Evolutionary conservation across 1,140 invertebrate species (phyloP).

Genomic region (Gyrodactylus salaris): DNA sequence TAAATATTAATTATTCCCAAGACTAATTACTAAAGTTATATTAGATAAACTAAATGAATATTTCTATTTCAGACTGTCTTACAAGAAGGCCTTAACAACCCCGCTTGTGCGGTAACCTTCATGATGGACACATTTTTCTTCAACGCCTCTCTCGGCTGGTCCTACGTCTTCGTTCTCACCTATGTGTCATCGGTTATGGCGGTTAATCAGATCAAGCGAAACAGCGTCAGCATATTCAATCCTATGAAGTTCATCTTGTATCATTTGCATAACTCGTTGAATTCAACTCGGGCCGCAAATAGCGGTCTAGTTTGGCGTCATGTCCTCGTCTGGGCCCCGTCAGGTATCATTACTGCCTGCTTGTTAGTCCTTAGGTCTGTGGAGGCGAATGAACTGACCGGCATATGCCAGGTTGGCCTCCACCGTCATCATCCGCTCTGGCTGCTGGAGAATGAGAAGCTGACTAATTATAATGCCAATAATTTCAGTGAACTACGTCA

Average conservation of each 20-base stretch:
- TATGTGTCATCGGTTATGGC: neutral
- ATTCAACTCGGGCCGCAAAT: neutral
- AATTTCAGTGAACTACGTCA: too few relatives aligned
- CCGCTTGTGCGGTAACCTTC: neutral
- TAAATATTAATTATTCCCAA: too few relatives aligned
- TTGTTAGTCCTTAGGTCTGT: neutral
- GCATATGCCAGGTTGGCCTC: neutral
- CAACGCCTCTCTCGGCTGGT: neutral
- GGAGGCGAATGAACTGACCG: neutral
- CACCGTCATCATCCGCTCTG: neutral
- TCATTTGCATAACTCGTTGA: neutral
- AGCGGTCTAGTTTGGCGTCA: neutral
- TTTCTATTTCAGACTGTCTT: neutral
- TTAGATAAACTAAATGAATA: neutral
- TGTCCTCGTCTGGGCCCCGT: neutral
- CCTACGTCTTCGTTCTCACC: neutral
- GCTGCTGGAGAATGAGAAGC: too few relatives aligned
- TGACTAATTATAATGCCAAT: too few relatives aligned
- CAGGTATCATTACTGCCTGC: neutral
- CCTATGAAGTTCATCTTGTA: neutral
- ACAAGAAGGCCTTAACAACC: neutral
- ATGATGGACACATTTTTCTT: neutral
- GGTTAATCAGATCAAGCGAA: neutral
- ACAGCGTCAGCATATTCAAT: neutral
- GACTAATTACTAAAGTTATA: too few relatives aligned